These are phyloP conservation scores for Monochamus alternatus DNA, from an alignment of 2,888 invertebrate genomes.

Conservation along the genomic window DNA sequence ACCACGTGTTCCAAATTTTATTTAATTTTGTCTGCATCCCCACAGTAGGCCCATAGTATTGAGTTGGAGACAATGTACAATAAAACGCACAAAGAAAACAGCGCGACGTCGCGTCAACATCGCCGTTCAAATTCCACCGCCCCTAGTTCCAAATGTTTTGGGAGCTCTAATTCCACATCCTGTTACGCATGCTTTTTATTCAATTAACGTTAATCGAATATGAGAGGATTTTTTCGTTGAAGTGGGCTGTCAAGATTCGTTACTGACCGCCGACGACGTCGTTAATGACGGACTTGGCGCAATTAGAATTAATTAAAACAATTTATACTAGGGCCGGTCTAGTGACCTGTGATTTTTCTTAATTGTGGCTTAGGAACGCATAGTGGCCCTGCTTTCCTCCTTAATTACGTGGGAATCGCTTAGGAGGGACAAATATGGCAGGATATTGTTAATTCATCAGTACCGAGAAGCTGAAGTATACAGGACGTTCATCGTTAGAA, in stretches of 20 bases:
- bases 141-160: slow-evolving; percentile 12
- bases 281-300: slow-evolving; percentile 18
- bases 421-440: too few species aligned
- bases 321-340: slow-evolving; percentile 6
- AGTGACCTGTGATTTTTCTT: slow-evolving; percentile 24
- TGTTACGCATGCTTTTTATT: slow-evolving; percentile 30
- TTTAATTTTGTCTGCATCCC: too few species aligned
- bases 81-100: not conserved
- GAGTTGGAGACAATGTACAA: too few species aligned
- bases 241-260: slow-evolving; percentile 32
- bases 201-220: slow-evolving; percentile 31
- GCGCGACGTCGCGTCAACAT: too few species aligned
- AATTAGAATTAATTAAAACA: slow-evolving; percentile 31
- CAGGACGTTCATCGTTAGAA: too few species aligned
- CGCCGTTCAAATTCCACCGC: not conserved
- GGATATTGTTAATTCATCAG: too few species aligned
- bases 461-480: too few species aligned
- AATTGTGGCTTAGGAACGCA: too few species aligned
- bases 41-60: too few species aligned
- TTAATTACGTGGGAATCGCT: too few species aligned
- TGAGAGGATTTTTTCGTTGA: slow-evolving; percentile 17
- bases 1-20: too few species aligned
- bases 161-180: slow-evolving; percentile 18
- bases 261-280: not conserved
- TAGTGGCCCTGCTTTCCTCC: too few species aligned